phyloP scores from a whole-genome alignment of 2,888 invertebrate genomes.

The Nysson spinosus region DNA sequence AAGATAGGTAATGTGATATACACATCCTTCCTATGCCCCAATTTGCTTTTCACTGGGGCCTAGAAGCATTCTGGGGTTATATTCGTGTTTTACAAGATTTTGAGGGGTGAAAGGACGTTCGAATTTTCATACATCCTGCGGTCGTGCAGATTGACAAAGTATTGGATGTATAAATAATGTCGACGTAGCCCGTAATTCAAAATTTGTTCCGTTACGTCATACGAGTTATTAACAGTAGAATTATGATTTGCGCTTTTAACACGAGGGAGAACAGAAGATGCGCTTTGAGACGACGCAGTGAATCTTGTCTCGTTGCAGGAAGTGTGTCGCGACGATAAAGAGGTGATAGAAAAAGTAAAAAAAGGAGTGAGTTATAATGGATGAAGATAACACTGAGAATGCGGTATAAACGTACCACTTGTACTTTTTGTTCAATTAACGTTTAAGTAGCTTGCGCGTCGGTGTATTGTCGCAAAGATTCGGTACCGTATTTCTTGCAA shows the following conservation, averaged over 20 bases:
- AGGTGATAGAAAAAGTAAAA: slow-evolving; percentile 8
- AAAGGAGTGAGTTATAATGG: slow-evolving; percentile 59
- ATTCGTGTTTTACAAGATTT: slow-evolving; percentile 64
- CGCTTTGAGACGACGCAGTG: slow-evolving; percentile 55
- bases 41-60: slow-evolving; percentile 71
- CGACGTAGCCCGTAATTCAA: slow-evolving; percentile 60
- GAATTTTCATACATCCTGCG: slow-evolving; percentile 54
- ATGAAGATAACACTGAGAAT: slow-evolving; percentile 62
- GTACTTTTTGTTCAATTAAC: slow-evolving; percentile 12
- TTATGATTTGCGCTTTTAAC: slow-evolving; percentile 44
- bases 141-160: slow-evolving; percentile 13
- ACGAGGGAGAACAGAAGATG: slow-evolving; percentile 21
- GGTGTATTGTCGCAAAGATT: slow-evolving; percentile 35
- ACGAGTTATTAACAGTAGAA: slow-evolving; percentile 45
- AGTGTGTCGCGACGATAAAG: slow-evolving; percentile 42
- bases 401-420: slow-evolving; percentile 54
- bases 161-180: slow-evolving; percentile 61
- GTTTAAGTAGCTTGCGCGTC: neutral
- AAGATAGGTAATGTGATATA: slow-evolving; percentile 71
- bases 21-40: slow-evolving; percentile 66
- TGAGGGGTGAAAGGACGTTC: slow-evolving; percentile 50
- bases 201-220: slow-evolving; percentile 63
- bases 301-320: slow-evolving; percentile 67
- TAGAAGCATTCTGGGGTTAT: slow-evolving; percentile 73
- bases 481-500: slow-evolving; percentile 59